Percentiles rank a stretch among this genome's conserved stretches.
phyloP scores from a whole-genome alignment of 2,113 vertebrate species.

The Chamaetylas fuelleborni region DNA sequence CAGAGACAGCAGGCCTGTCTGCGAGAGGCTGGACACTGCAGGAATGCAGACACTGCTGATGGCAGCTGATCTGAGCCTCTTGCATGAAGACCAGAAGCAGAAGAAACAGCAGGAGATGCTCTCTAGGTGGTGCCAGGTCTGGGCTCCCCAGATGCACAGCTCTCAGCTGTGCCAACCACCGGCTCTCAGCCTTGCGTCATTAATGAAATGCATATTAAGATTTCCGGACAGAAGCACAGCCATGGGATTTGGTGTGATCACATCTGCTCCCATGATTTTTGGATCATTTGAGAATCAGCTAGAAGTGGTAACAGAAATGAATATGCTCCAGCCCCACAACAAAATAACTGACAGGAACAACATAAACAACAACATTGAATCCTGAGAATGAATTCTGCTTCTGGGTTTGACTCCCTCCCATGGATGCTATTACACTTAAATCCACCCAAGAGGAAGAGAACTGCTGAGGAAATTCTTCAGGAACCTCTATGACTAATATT shows the following conservation, averaged over 20 bases:
- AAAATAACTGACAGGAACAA: background rate
- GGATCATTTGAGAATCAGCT: background rate
- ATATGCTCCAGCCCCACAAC: background rate
- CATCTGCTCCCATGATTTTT: background rate
- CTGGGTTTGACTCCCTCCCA: background rate
- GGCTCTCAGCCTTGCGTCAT: background rate
- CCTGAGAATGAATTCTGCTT: background rate
- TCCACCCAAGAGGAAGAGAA: background rate
- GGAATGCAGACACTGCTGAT: background rate
- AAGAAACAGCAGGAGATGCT: background rate
- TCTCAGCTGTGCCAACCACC: background rate
- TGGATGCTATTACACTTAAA: background rate
- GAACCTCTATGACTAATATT: background rate
- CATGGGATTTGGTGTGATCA: background rate
- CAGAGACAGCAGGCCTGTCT: background rate
- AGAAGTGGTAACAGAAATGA: background rate
- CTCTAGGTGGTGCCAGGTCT: background rate
- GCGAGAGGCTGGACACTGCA: background rate
- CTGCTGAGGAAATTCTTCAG: background rate
- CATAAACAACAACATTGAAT: background rate
- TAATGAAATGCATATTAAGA: background rate
- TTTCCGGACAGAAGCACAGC: fast-evolving
- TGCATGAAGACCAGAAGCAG: background rate
- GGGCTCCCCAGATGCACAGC: background rate
- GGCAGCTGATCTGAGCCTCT: background rate